phyloP scores from a whole-genome alignment of 2,797 vertebrate genomes.

The Amniataba percoides region DNA sequence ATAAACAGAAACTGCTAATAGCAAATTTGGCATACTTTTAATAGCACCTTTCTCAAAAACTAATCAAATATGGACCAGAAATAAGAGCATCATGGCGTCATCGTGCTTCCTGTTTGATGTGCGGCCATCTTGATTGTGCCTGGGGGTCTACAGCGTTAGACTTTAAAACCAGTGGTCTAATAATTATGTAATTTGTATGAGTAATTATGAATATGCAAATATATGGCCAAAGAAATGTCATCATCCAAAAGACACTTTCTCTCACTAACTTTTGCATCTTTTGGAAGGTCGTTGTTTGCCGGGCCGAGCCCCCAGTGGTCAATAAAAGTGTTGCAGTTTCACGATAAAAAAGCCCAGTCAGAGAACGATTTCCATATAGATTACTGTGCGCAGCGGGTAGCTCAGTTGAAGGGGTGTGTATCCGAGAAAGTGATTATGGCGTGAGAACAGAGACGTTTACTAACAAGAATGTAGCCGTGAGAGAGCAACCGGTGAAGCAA shows the following conservation, averaged over 20 bases:
- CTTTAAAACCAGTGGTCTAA: background rate
- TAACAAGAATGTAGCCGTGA: conserved; percentile 39
- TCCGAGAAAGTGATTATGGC: conserved; percentile 53
- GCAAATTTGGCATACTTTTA: background rate
- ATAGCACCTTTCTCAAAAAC: background rate
- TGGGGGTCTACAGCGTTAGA: background rate
- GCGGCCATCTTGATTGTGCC: background rate
- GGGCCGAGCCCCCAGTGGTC: conserved; percentile 23
- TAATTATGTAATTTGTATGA: background rate
- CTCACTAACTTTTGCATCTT: conserved; percentile 8
- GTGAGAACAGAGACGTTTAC: conserved; percentile 41
- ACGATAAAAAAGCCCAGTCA: conserved; percentile 20
- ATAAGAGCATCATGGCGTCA: background rate
- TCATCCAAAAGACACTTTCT: conserved; percentile 16
- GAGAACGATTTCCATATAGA: conserved; percentile 79
- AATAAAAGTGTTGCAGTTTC: conserved; percentile 37
- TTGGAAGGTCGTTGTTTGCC: conserved; percentile 32
- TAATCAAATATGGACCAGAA: background rate
- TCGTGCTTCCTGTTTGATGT: conserved; percentile 8
- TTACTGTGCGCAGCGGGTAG: conserved; percentile 51
- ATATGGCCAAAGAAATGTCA: conserved; percentile 19
- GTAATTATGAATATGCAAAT: conserved; percentile 6
- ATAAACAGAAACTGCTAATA: background rate
- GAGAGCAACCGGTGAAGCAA: conserved; percentile 26
- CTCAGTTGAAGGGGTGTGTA: conserved; percentile 32